Conservation (phyloP, 2,113 vertebrate genomes). For the Clarias magur region DNA sequence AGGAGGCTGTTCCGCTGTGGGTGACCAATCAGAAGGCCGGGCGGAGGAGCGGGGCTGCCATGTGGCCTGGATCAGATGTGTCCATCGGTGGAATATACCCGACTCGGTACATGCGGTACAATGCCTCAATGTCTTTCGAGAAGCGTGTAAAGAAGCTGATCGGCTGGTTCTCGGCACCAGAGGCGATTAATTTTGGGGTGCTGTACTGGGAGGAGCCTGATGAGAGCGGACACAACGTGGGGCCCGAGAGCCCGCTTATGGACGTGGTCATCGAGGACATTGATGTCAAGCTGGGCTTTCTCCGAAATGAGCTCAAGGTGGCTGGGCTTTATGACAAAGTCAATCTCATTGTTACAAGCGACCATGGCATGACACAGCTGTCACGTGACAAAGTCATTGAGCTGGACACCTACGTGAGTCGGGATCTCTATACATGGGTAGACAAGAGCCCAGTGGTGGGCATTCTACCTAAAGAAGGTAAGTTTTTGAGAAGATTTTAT, state of each 20-base stretch:
- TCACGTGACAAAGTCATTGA: conserved; percentile 82
- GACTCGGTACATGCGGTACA: conserved; percentile 79
- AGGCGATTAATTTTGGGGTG: conserved; percentile 83
- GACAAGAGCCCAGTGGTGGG: conserved; percentile 84
- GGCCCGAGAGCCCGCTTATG: conserved; percentile 83
- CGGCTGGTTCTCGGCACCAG: conserved; percentile 80
- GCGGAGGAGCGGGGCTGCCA: conserved; percentile 80
- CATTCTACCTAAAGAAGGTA: conserved; percentile 87
- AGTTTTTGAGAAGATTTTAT: not conserved
- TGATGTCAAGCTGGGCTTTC: conserved; percentile 84
- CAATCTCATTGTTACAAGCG: conserved; percentile 88
- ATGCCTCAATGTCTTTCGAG: conserved; percentile 81
- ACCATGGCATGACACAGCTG: conserved; percentile 88
- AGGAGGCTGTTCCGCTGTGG: conserved; percentile 86
- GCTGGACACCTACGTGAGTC: conserved; percentile 81
- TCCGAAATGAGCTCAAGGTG: conserved; percentile 78
- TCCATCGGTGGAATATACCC: conserved; percentile 80
- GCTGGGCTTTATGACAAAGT: conserved; percentile 76
- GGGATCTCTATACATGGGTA: conserved; percentile 80
- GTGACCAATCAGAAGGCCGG: conserved; percentile 84
- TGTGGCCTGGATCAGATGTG: conserved; percentile 92
- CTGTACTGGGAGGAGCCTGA: conserved; percentile 94
- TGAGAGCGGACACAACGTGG: conserved; percentile 79
- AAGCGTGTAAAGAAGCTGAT: conserved; percentile 78
- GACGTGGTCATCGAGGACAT: conserved; percentile 75